Evolutionary conservation across 2,797 vertebrate genomes (phyloP).

Genomic region (Anguilla pacifica): DNA sequence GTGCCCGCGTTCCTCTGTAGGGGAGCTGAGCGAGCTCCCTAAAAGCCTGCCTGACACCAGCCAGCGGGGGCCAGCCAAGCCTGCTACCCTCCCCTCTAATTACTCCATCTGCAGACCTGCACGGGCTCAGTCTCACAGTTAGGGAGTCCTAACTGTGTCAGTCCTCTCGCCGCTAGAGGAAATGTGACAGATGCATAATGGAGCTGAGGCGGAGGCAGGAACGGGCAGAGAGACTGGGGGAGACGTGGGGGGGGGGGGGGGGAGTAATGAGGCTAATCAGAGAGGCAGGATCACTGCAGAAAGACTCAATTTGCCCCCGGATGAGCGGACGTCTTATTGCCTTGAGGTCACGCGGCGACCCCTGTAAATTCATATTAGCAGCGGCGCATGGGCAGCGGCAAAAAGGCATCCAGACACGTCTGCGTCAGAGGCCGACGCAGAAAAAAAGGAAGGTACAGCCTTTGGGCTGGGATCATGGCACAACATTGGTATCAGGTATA

Average conservation of each 20-base stretch:
- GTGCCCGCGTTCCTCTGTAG: not conserved
- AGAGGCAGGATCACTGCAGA: constrained; percentile 45
- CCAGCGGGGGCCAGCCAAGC: not conserved
- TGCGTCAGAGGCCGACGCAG: not conserved
- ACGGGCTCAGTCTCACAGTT: constrained; percentile 16
- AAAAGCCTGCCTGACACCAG: not conserved
- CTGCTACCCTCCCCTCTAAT: not conserved
- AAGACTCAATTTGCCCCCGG: constrained; percentile 39
- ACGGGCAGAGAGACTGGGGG: not conserved
- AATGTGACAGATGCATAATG: constrained; percentile 15
- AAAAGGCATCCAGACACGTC: constrained; percentile 35
- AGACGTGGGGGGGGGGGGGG: not conserved
- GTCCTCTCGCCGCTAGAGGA: not conserved
- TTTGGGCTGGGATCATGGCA: not conserved
- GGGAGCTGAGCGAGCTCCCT: not conserved
- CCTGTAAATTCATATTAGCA: constrained; percentile 21
- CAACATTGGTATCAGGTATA: not conserved
- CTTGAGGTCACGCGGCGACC: constrained; percentile 51
- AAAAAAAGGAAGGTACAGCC: not conserved
- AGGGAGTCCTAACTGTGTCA: constrained; percentile 5
- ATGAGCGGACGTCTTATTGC: constrained; percentile 58
- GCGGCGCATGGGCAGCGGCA: not conserved
- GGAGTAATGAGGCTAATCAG: constrained; percentile 38
- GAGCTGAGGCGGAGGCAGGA: not conserved
- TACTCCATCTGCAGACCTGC: constrained; percentile 9